Evolutionary conservation across 2,888 invertebrate species (phyloP).

Genomic region (Chymomyza amoena): DNA sequence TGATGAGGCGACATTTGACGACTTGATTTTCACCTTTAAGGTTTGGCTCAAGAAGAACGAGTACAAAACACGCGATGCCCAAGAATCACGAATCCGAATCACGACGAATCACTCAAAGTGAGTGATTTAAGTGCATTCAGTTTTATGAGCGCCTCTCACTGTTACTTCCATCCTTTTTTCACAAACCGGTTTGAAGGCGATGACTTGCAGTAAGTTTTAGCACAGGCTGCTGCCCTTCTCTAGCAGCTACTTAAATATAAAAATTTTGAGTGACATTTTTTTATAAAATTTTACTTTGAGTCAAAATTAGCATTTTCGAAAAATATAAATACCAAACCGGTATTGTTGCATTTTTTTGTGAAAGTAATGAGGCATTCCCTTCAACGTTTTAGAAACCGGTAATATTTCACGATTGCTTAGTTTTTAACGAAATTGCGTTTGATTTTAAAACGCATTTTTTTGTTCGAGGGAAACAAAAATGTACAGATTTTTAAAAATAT

Average conservation of each 20-base stretch:
- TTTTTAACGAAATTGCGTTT: too few relatives aligned
- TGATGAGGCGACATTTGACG: slow-evolving; percentile 30
- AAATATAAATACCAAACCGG: too few relatives aligned
- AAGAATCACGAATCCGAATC: not conserved
- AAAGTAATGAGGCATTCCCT: not conserved
- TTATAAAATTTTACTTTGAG: not conserved
- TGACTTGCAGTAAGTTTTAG: not conserved
- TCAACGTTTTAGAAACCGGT: too few relatives aligned
- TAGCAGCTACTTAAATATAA: too few relatives aligned
- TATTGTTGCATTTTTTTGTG: not conserved
- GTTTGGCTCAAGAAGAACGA: slow-evolving; percentile 19
- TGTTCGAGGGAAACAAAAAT: too few relatives aligned
- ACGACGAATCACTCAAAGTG: slow-evolving; percentile 13
- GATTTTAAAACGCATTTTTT: too few relatives aligned
- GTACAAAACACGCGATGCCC: not conserved
- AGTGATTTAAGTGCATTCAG: not conserved
- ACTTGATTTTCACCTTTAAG: slow-evolving; percentile 54
- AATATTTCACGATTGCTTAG: not conserved
- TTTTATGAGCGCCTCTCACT: not conserved
- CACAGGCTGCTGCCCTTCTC: not conserved
- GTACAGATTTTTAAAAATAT: too few relatives aligned
- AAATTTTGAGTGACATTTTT: not conserved
- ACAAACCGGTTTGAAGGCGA: not conserved
- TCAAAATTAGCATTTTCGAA: not conserved
- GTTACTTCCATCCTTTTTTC: not conserved